Evolutionary conservation across 2,797 vertebrate species (phyloP).

Genomic region (Leptoclinus maculatus): DNA sequence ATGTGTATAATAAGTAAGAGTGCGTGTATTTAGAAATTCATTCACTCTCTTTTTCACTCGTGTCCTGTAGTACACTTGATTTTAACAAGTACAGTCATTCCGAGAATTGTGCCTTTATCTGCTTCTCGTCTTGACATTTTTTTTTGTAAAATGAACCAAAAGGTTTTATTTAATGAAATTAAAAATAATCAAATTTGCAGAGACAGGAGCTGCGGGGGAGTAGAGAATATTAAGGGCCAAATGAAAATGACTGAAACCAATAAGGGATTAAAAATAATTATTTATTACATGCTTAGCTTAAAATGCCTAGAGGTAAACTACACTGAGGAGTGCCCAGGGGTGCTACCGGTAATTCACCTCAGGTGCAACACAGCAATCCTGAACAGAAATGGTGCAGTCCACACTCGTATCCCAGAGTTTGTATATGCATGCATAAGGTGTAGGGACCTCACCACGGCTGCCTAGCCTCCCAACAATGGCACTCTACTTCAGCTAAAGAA

Average conservation of each 20-base stretch:
- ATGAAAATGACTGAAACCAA: not conserved
- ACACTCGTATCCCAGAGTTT: not conserved
- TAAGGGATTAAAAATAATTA: not conserved
- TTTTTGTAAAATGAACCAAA: not conserved
- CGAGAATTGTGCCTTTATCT: constrained; percentile 52
- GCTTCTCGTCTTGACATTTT: constrained; percentile 30
- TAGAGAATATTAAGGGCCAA: not conserved
- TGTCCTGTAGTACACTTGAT: constrained; percentile 33
- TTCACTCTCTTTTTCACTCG: constrained; percentile 5
- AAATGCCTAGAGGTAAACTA: not conserved
- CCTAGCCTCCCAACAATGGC: not conserved
- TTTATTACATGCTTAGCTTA: not conserved
- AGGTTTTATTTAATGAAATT: not conserved
- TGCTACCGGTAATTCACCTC: not conserved
- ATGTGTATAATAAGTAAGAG: no score
- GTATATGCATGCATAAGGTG: not conserved
- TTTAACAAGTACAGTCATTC: constrained; percentile 49
- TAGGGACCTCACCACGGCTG: not conserved
- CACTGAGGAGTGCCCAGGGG: not conserved
- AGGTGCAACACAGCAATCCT: not conserved
- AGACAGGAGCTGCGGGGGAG: not conserved
- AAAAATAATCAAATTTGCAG: not conserved
- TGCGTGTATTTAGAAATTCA: constrained; percentile 22
- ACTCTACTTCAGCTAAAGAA: not conserved
- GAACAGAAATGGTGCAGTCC: not conserved